Percentiles rank a stretch among this genome's conserved stretches.
These are phyloP conservation scores for Triops longicaudatus DNA, from an alignment of 1,140 invertebrate species.

Conservation along the genomic window DNA sequence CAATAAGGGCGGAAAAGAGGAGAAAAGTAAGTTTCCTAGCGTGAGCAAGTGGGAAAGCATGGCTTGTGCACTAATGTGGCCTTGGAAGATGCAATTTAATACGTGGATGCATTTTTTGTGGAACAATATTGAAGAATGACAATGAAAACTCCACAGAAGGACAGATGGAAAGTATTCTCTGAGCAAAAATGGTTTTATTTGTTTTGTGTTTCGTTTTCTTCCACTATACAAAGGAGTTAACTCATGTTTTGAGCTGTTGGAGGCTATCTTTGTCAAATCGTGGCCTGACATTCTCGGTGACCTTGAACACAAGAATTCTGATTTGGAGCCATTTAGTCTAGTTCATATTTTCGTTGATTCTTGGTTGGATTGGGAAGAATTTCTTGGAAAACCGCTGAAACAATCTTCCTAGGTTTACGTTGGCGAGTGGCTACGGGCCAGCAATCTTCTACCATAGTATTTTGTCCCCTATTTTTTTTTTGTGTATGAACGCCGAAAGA, in stretches of 20 bases:
- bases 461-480: not conserved
- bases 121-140: too few relatives aligned
- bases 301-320: not conserved
- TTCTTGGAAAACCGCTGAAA: not conserved
- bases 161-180: not conserved
- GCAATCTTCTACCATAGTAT: not conserved
- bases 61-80: constrained; percentile 4
- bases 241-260: not conserved
- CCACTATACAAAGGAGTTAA: not conserved
- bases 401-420: not conserved
- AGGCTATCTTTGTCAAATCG: not conserved
- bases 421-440: not conserved
- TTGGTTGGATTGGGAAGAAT: not conserved
- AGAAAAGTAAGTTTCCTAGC: not conserved
- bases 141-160: not conserved
- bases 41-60: not conserved
- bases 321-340: not conserved
- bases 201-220: not conserved
- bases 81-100: not conserved
- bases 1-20: not conserved
- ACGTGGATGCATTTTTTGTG: not conserved
- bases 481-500: not conserved
- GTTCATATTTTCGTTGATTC: not conserved
- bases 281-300: constrained; percentile 10
- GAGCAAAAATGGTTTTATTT: not conserved